Conservation (phyloP, 2,113 vertebrate genomes). For the Pseudolaguvia tuberculata region DNA sequence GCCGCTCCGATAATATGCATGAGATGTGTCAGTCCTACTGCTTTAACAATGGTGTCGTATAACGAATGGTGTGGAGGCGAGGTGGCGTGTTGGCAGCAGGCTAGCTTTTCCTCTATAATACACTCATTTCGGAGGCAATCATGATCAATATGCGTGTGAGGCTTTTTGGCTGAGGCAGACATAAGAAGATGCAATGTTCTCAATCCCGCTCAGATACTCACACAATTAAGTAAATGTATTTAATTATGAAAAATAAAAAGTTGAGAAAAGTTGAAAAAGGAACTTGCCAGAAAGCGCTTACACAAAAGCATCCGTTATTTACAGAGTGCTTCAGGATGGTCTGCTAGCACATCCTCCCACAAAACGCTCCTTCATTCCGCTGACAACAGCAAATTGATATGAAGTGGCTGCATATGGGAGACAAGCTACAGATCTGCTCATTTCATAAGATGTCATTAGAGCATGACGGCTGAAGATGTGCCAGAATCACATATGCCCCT, state of each 20-base stretch:
- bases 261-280: background rate
- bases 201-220: slow-evolving; percentile 40
- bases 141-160: slow-evolving; percentile 77
- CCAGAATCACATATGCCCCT: slow-evolving; percentile 76
- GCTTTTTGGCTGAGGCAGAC: slow-evolving; percentile 59
- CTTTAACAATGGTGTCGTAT: slow-evolving; percentile 62
- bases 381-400: slow-evolving; percentile 87
- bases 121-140: slow-evolving; percentile 86
- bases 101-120: slow-evolving; percentile 81
- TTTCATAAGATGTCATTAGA: slow-evolving; percentile 81
- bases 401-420: slow-evolving; percentile 82
- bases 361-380: slow-evolving; percentile 68
- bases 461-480: slow-evolving; percentile 75
- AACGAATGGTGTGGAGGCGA: slow-evolving; percentile 60
- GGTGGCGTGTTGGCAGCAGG: slow-evolving; percentile 47
- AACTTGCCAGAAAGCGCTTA: slow-evolving; percentile 71
- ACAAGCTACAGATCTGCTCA: slow-evolving; percentile 77
- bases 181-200: background rate
- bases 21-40: slow-evolving; percentile 60
- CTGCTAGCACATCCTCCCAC: slow-evolving; percentile 68
- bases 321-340: slow-evolving; percentile 74
- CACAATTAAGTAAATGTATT: slow-evolving; percentile 18
- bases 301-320: slow-evolving; percentile 77
- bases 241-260: background rate
- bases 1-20: slow-evolving; percentile 61